Evolutionary conservation across 2,113 vertebrate genomes (phyloP).

Genomic region (Mirounga angustirostris): DNA sequence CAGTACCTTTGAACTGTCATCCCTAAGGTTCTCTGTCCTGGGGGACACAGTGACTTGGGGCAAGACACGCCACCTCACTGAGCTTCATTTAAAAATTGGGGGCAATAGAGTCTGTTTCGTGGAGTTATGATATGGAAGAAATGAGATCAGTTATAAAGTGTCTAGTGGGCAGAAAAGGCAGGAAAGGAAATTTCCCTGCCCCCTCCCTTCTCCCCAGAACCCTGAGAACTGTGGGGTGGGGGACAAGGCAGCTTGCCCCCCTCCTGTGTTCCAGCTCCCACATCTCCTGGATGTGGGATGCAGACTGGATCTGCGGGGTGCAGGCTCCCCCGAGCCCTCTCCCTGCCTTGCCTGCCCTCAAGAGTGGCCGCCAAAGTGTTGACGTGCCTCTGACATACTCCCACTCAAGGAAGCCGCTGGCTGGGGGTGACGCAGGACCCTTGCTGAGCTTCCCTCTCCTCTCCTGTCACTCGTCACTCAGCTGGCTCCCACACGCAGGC

Average conservation of each 20-base stretch:
- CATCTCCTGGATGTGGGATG: neutral
- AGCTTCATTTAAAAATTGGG: neutral
- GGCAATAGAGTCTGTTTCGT: neutral
- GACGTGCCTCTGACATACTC: constrained; percentile 57
- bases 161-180: neutral
- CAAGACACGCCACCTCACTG: neutral
- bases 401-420: neutral
- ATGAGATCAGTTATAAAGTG: neutral
- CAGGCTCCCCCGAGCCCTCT: neutral
- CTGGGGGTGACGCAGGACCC: neutral
- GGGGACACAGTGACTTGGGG: neutral
- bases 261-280: neutral
- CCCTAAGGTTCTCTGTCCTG: neutral
- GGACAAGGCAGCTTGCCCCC: neutral
- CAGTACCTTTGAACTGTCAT: neutral
- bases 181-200: neutral
- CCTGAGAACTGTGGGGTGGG: neutral
- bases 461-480: neutral
- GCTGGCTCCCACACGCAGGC: neutral
- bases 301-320: neutral
- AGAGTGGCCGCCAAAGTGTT: neutral
- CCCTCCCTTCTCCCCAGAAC: no score
- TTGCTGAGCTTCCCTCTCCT: constrained; percentile 4
- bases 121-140: neutral
- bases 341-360: neutral